These are phyloP conservation scores for Caenorhabditis wallacei DNA, from an alignment of 2,888 invertebrate species.

Conservation along the genomic window DNA sequence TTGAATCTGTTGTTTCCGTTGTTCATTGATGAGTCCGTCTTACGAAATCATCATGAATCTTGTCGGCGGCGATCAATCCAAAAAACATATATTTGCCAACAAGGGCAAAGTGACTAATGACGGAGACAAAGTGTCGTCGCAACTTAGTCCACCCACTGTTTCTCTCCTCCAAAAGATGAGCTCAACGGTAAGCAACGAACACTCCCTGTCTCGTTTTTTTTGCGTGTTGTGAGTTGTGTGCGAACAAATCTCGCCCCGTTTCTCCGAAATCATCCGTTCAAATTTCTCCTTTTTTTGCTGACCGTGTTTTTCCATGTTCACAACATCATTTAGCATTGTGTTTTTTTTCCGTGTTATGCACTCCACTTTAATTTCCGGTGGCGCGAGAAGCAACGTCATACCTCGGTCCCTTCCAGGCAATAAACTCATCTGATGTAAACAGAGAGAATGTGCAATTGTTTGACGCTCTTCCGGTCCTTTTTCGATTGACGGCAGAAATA, in stretches of 20 bases:
- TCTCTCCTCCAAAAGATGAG: conserved; percentile 51
- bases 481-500: background rate
- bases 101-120: conserved; percentile 62
- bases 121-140: conserved; percentile 45
- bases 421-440: conserved; percentile 36
- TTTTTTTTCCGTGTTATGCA: conserved; percentile 1
- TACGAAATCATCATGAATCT: conserved; percentile 46
- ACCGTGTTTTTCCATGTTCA: conserved; percentile 7
- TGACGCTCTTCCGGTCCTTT: conserved; percentile 20
- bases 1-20: conserved; percentile 9
- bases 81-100: conserved; percentile 65
- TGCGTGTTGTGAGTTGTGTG: conserved; percentile 14
- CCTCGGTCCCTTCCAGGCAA: conserved; percentile 10
- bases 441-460: conserved; percentile 13
- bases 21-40: conserved; percentile 22
- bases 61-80: conserved; percentile 42
- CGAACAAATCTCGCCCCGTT: background rate
- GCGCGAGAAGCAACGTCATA: conserved; percentile 34
- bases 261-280: conserved; percentile 13
- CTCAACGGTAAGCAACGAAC: conserved; percentile 54
- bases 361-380: conserved; percentile 31
- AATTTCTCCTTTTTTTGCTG: background rate
- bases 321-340: conserved; percentile 17
- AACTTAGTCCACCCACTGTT: conserved; percentile 59
- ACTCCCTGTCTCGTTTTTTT: conserved; percentile 33